These are phyloP conservation scores for Apis cerana DNA, from an alignment of 1,140 invertebrate species.

Conservation along the genomic window DNA sequence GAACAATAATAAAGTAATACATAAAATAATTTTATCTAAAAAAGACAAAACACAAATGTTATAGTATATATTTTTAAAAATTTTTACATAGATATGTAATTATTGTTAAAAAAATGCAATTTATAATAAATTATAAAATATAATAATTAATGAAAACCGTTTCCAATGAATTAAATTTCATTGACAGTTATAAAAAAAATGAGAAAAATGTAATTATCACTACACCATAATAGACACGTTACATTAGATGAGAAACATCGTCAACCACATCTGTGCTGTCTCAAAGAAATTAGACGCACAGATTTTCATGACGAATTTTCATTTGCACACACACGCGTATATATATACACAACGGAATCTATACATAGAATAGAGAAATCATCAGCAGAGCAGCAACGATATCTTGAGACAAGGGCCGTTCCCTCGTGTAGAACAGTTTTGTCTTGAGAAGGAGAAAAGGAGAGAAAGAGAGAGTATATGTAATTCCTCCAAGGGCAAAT, in stretches of 20 bases:
- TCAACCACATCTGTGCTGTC: neutral
- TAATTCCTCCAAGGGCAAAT: constrained; percentile 22
- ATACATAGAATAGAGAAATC: constrained; percentile 27
- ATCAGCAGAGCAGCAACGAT: constrained; percentile 5
- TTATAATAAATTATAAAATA: neutral
- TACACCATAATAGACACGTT: neutral
- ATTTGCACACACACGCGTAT: neutral
- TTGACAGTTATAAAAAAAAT: neutral
- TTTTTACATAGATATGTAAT: neutral
- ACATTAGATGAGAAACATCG: neutral
- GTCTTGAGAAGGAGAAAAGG: neutral
- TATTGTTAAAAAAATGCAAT: neutral
- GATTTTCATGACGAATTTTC: constrained; percentile 23
- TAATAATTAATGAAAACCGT: neutral
- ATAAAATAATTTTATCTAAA: neutral
- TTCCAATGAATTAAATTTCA: too few relatives aligned
- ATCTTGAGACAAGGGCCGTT: constrained; percentile 41
- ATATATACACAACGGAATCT: neutral
- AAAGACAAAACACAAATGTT: neutral
- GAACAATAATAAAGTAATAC: too few relatives aligned
- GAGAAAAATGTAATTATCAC: neutral
- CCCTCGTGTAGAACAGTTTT: constrained; percentile 18
- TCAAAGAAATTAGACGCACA: neutral
- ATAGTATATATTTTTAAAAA: neutral
- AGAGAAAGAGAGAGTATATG: constrained; percentile 1